Conservation (phyloP, 2,888 invertebrate genomes). For the Sminthurinus aureus region DNA sequence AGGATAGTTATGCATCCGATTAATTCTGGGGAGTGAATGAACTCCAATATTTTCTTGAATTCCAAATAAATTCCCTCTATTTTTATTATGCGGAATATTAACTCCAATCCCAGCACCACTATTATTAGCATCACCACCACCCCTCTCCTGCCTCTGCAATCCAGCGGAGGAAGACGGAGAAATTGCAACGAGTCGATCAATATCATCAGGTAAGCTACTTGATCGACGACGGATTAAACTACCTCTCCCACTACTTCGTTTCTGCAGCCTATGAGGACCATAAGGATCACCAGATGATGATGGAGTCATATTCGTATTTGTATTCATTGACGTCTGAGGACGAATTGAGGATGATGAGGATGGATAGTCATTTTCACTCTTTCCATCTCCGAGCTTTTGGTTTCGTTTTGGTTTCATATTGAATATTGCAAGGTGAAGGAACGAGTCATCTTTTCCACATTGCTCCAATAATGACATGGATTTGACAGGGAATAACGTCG, state of each 20-base stretch:
- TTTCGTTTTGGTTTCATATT: not conserved
- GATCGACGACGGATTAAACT: conserved; percentile 56
- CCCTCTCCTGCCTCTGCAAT: not conserved
- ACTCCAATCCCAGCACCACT: not conserved
- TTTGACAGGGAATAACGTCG: conserved; percentile 66
- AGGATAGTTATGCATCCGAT: conserved; percentile 19
- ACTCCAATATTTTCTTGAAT: conserved; percentile 24
- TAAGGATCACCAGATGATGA: not conserved
- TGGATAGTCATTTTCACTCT: not conserved
- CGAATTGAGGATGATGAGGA: not conserved
- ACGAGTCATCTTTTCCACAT: conserved; percentile 42
- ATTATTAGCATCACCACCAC: no score
- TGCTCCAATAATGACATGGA: conserved; percentile 30
- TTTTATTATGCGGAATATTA: not conserved
- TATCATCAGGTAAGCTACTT: conserved; percentile 56
- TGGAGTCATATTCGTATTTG: not conserved
- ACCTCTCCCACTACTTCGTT: not conserved
- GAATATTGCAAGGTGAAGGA: conserved; percentile 21
- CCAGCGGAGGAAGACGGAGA: not conserved
- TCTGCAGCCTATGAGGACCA: not conserved
- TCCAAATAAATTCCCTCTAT: conserved; percentile 26
- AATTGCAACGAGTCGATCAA: conserved; percentile 46
- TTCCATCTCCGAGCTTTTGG: not conserved
- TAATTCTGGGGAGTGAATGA: conserved; percentile 48
- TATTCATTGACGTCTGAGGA: not conserved